These are phyloP conservation scores for Elanoides forficatus DNA, from an alignment of 2,113 vertebrate genomes.

Conservation along the genomic window DNA sequence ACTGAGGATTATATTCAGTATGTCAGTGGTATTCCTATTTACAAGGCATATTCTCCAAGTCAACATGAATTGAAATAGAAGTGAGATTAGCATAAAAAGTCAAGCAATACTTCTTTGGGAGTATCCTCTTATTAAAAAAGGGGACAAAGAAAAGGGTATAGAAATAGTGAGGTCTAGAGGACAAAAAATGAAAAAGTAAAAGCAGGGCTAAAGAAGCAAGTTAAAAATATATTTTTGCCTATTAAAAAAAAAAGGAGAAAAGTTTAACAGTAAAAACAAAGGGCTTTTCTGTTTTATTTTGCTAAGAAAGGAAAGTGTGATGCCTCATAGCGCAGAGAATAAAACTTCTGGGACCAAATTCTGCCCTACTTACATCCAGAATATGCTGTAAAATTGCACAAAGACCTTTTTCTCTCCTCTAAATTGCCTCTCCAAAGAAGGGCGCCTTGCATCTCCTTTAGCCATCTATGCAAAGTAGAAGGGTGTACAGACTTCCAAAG, in stretches of 20 bases:
- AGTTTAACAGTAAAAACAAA: background rate
- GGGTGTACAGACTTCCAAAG: conserved; percentile 56
- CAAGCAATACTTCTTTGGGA: background rate
- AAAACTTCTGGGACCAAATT: conserved; percentile 2
- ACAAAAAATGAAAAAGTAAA: background rate
- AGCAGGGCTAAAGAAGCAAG: background rate
- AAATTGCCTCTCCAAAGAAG: conserved; percentile 40
- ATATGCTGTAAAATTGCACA: background rate
- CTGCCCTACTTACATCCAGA: background rate
- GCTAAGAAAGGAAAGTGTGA: background rate
- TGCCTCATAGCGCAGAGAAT: background rate
- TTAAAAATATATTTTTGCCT: background rate
- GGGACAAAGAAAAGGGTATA: background rate
- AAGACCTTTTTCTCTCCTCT: conserved; percentile 59
- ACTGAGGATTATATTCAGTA: conserved; percentile 31
- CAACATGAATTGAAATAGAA: conserved; percentile 23
- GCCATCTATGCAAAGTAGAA: conserved; percentile 62
- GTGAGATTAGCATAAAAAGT: background rate
- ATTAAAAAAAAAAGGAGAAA: background rate
- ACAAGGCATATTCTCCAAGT: conserved; percentile 37
- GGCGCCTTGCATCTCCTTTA: conserved; percentile 51
- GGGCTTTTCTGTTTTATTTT: background rate
- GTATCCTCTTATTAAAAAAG: background rate
- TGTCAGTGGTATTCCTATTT: conserved; percentile 14
- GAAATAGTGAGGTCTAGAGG: background rate